Percentiles rank a stretch among this genome's conserved stretches.
Conservation (phyloP, 2,888 invertebrate species). For the Malacosoma neustria region DNA sequence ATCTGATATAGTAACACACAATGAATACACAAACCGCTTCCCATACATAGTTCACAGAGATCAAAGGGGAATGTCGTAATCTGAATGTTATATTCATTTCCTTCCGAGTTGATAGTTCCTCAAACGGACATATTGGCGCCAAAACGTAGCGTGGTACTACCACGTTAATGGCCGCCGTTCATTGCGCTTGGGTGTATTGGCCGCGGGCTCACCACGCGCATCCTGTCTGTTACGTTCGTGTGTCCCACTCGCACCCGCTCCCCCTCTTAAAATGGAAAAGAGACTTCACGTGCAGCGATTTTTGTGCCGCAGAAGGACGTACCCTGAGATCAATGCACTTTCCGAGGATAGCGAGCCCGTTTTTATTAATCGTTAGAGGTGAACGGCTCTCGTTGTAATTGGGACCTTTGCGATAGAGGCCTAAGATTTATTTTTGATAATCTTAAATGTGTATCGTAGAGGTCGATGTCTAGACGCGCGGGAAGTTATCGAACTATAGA, state of each 20-base stretch:
- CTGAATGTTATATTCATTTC: conserved; percentile 11
- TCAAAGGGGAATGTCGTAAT: conserved; percentile 3
- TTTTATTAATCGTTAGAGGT: conserved; percentile 57
- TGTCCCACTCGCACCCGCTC: conserved; percentile 48
- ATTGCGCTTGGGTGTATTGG: conserved; percentile 73
- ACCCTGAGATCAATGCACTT: conserved; percentile 71
- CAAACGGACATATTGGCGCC: conserved; percentile 51
- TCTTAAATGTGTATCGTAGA: conserved; percentile 19
- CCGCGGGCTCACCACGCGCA: conserved; percentile 63
- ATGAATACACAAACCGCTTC: too few species aligned
- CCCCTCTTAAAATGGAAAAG: conserved; percentile 37
- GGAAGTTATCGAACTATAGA: conserved; percentile 54
- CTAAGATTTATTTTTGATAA: conserved; percentile 43
- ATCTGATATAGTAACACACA: too few species aligned
- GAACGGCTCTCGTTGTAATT: conserved; percentile 33
- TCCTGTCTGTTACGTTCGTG: conserved; percentile 62
- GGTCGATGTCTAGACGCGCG: conserved; percentile 60
- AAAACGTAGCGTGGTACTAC: conserved; percentile 58
- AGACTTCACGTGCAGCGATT: conserved; percentile 67
- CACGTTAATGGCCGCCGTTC: conserved; percentile 63
- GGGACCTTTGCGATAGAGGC: conserved; percentile 38
- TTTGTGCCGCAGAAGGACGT: conserved; percentile 70
- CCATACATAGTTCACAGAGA: too few species aligned
- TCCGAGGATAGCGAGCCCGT: conserved; percentile 66
- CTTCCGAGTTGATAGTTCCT: conserved; percentile 11